These are phyloP conservation scores for Hoplostethus atlanticus DNA, from an alignment of 2,797 vertebrate genomes.

Conservation along the genomic window DNA sequence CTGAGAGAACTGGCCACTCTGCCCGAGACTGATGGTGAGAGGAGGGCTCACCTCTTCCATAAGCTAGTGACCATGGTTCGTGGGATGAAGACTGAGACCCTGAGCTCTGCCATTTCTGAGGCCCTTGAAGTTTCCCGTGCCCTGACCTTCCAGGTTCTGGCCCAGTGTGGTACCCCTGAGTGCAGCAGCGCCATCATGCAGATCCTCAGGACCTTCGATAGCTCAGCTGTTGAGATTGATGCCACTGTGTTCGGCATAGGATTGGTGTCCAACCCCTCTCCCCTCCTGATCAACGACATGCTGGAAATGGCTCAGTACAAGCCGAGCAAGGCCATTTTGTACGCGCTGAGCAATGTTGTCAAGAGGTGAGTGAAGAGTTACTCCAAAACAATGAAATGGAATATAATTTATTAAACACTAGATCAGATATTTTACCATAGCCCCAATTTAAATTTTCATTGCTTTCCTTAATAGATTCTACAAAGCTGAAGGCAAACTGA, in stretches of 20 bases:
- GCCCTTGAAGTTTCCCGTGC: conserved; percentile 83
- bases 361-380: conserved; percentile 92
- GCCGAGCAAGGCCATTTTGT: conserved; percentile 90
- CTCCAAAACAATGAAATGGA: no score
- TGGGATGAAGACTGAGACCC: conserved; percentile 83
- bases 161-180: conserved; percentile 93
- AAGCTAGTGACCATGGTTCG: conserved; percentile 89
- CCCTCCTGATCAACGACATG: conserved; percentile 87
- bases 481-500: conserved; percentile 54
- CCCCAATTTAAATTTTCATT: neutral
- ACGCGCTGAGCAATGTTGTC: conserved; percentile 91
- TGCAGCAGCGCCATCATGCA: conserved; percentile 91
- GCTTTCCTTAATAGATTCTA: conserved; percentile 74
- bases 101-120: conserved; percentile 85
- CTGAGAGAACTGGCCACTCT: conserved; percentile 88
- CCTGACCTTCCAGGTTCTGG: conserved; percentile 90
- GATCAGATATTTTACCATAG: neutral
- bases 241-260: conserved; percentile 89
- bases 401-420: no score
- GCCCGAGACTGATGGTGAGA: conserved; percentile 83
- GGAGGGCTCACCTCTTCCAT: conserved; percentile 89
- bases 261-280: conserved; percentile 89
- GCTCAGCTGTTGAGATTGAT: conserved; percentile 85
- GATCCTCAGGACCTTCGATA: conserved; percentile 85
- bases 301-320: conserved; percentile 90